Conservation (phyloP, 2,888 invertebrate species). For the Tetranychus truncatus region DNA sequence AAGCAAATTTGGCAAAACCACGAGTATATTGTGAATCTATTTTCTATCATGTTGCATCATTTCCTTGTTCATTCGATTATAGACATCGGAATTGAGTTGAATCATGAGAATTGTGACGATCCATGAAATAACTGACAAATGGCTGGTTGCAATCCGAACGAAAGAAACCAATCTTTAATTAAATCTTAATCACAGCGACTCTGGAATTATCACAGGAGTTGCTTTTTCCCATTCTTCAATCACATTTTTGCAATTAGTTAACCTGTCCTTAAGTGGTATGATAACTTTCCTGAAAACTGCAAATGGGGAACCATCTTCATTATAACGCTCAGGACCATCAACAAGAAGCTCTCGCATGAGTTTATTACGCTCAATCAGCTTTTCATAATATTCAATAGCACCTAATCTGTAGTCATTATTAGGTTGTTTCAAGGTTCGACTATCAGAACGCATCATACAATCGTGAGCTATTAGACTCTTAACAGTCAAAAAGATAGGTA, state of each 20-base stretch:
- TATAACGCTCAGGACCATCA: neutral
- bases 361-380: slow-evolving; percentile 15
- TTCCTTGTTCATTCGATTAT: too few species aligned
- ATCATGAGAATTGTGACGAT: too few species aligned
- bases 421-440: neutral
- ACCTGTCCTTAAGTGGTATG: neutral
- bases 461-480: neutral
- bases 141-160: too few species aligned
- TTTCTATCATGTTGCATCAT: too few species aligned
- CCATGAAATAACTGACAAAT: too few species aligned
- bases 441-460: neutral
- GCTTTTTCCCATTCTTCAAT: neutral
- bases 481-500: too few species aligned
- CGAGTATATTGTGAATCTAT: too few species aligned
- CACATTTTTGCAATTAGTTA: neutral
- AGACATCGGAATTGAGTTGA: too few species aligned
- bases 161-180: neutral
- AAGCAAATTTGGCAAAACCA: too few species aligned
- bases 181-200: neutral
- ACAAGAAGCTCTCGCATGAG: slow-evolving; percentile 3
- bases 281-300: neutral
- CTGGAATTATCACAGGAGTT: neutral
- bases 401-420: neutral
- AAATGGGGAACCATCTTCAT: neutral
- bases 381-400: slow-evolving; percentile 11